Conservation (phyloP, 2,797 vertebrate genomes). For the Intellagama lesueurii region DNA sequence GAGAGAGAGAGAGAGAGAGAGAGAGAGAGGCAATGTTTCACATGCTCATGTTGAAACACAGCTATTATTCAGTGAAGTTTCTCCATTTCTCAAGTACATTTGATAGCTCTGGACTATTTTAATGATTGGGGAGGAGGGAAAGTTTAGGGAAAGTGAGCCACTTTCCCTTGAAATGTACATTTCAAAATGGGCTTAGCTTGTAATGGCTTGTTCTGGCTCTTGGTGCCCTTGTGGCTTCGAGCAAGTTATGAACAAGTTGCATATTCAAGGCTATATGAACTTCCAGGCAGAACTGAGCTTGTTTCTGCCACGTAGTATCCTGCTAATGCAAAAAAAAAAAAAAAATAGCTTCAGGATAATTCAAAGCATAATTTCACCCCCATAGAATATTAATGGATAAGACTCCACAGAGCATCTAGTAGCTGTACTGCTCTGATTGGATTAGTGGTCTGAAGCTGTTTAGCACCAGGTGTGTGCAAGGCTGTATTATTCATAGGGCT, state of each 20-base stretch:
- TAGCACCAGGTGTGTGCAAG: neutral
- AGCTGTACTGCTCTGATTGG: neutral
- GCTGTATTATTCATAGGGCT: no score
- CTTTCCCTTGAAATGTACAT: neutral
- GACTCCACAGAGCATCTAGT: neutral
- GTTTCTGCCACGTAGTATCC: conserved; percentile 12
- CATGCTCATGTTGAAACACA: neutral
- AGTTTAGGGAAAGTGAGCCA: neutral
- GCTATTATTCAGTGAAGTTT: neutral
- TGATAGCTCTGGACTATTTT: neutral
- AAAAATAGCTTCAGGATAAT: neutral
- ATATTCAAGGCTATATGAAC: conserved; percentile 25
- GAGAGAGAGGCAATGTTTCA: neutral
- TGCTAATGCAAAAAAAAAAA: neutral
- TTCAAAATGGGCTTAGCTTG: conserved; percentile 17
- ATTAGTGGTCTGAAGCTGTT: neutral
- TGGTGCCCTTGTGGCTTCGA: conserved; percentile 16
- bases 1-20: no score
- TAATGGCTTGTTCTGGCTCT: conserved; percentile 22
- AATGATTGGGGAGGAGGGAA: neutral
- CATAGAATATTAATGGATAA: neutral
- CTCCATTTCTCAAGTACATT: neutral
- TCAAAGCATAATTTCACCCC: neutral
- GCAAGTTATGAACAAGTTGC: conserved; percentile 30
- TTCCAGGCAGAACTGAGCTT: conserved; percentile 26